phyloP scores from a whole-genome alignment of 2,797 vertebrate genomes.

The Leptodactylus fallax region DNA sequence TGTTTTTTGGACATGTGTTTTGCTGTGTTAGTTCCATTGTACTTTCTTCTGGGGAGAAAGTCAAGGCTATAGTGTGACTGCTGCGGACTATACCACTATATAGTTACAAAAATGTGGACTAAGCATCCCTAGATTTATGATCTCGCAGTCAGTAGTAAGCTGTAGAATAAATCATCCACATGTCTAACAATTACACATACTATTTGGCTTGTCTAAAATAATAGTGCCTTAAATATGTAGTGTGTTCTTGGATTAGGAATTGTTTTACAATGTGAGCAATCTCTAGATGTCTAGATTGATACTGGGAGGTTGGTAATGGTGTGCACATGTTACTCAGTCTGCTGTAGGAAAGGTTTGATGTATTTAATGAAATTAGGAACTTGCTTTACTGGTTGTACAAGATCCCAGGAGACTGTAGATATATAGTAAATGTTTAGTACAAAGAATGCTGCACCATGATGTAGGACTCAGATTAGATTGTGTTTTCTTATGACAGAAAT shows the following conservation, averaged over 20 bases:
- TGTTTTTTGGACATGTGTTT: too few species aligned
- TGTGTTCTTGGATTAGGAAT: not conserved
- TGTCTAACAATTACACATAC: not conserved
- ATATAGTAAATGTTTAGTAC: not conserved
- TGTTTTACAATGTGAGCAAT: not conserved
- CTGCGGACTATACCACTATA: too few species aligned
- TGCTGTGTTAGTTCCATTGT: too few species aligned
- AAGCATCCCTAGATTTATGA: too few species aligned
- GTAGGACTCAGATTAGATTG: not conserved
- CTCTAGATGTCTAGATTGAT: not conserved
- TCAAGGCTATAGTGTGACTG: too few species aligned
- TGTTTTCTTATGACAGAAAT: not conserved
- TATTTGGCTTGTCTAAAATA: not conserved
- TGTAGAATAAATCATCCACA: not conserved
- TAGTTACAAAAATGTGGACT: too few species aligned
- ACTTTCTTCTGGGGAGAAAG: too few species aligned
- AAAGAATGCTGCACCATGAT: not conserved
- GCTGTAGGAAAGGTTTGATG: not conserved
- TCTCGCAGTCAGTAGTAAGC: not conserved
- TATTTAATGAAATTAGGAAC: not conserved
- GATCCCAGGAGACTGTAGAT: not conserved
- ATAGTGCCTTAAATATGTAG: not conserved
- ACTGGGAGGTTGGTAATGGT: not conserved
- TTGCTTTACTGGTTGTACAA: conserved; percentile 1
- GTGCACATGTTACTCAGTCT: not conserved